These are phyloP conservation scores for Echeneis naucrates DNA, from an alignment of 2,797 vertebrate species.

Conservation along the genomic window DNA sequence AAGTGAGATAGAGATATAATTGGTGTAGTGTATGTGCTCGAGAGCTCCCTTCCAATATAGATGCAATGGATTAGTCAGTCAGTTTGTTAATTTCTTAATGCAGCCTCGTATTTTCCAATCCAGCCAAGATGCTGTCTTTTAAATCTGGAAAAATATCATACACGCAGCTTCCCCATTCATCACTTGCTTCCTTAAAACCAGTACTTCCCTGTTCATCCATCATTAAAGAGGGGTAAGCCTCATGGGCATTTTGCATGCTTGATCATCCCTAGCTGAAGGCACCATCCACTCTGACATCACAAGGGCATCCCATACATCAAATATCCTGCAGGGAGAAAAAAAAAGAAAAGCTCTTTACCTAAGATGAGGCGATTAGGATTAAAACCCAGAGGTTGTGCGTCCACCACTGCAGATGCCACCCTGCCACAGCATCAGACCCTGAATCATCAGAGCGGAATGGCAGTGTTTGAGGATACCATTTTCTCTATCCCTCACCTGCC, in stretches of 20 bases:
- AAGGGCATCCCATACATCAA: conserved; percentile 55
- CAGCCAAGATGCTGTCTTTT: neutral
- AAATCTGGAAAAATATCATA: conserved; percentile 1
- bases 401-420: conserved; percentile 23
- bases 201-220: conserved; percentile 17
- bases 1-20: neutral
- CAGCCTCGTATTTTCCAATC: neutral
- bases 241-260: conserved; percentile 32
- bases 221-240: neutral
- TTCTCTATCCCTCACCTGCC: conserved; percentile 28
- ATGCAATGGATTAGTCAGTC: neutral
- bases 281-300: conserved; percentile 58
- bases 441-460: conserved; percentile 27
- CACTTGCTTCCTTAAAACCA: conserved; percentile 19
- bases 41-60: neutral
- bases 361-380: conserved; percentile 78
- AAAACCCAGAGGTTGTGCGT: conserved; percentile 66
- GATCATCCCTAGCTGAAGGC: conserved; percentile 44
- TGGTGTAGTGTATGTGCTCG: neutral
- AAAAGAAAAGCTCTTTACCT: conserved; percentile 61
- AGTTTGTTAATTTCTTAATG: neutral
- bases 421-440: conserved; percentile 41
- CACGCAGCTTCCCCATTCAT: conserved; percentile 5
- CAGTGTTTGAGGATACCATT: conserved; percentile 13
- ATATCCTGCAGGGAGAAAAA: conserved; percentile 55